A percentile compares a stretch with the other conserved stretches of the same genome.
phyloP scores from a whole-genome alignment of 2,888 invertebrate species.

The Dicyrtoma fusca region DNA sequence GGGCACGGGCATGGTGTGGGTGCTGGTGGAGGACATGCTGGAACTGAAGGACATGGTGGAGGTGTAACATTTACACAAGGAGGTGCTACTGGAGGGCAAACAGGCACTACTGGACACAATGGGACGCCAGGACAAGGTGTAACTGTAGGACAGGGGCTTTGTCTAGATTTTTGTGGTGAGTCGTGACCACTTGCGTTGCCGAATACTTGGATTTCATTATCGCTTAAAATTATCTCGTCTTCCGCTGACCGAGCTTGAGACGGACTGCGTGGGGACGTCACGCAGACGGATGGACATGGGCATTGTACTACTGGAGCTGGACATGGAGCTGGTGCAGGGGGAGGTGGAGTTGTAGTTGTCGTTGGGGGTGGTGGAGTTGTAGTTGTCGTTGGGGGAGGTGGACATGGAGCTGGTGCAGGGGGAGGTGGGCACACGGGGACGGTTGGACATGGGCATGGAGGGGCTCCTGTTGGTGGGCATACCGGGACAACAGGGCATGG shows the following conservation, averaged over 20 bases:
- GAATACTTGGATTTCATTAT: too few species aligned
- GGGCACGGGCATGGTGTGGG: not conserved
- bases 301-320: too few species aligned
- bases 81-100: constrained; percentile 3
- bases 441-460: not conserved
- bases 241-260: too few species aligned
- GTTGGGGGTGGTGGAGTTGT: too few species aligned
- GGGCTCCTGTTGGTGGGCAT: too few species aligned
- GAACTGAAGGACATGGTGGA: constrained; percentile 8
- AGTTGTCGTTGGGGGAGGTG: not conserved
- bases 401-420: not conserved
- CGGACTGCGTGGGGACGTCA: too few species aligned
- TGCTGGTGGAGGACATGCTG: not conserved
- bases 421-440: not conserved
- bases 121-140: not conserved
- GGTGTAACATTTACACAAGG: not conserved
- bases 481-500: not conserved
- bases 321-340: too few species aligned
- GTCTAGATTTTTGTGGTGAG: not conserved
- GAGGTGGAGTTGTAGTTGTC: too few species aligned
- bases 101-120: not conserved
- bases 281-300: too few species aligned
- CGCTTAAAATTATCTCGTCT: too few species aligned
- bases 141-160: not conserved
- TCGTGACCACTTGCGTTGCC: not conserved